A percentile compares a stretch with the other conserved stretches of the same genome.
phyloP scores from a whole-genome alignment of 2,888 invertebrate species.

The Vesta saturnalis region DNA sequence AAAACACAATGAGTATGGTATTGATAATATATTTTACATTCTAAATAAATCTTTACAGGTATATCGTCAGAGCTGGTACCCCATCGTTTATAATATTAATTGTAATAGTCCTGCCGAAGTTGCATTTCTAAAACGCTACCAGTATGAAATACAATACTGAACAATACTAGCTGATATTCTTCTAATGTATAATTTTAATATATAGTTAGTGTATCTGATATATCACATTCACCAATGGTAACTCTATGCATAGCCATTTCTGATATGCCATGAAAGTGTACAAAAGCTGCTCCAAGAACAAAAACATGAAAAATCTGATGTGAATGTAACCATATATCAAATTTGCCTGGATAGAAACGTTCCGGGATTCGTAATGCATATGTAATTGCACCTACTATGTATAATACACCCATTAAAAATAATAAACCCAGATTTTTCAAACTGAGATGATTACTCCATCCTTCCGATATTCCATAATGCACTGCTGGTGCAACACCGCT shows the following conservation, averaged over 20 bases:
- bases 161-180: neutral
- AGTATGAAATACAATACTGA: neutral
- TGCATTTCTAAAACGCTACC: constrained; percentile 25
- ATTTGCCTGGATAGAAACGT: constrained; percentile 95
- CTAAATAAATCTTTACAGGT: constrained; percentile 60
- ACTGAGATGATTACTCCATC: constrained; percentile 92
- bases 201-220: constrained; percentile 29
- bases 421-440: constrained; percentile 82
- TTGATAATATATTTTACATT: constrained; percentile 17
- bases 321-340: constrained; percentile 99
- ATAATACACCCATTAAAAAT: constrained; percentile 72
- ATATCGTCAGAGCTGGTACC: constrained; percentile 71
- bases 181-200: neutral
- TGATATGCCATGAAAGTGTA: constrained; percentile 98
- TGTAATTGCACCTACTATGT: constrained; percentile 95
- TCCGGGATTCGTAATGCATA: constrained; percentile 98
- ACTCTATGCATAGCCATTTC: constrained; percentile 96
- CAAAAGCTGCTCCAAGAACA: constrained; percentile 98
- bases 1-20: constrained; percentile 16
- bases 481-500: constrained; percentile 97
- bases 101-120: constrained; percentile 66
- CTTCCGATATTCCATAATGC: constrained; percentile 95
- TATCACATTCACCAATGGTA: constrained; percentile 83
- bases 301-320: constrained; percentile 99
- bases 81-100: constrained; percentile 73